Conservation (phyloP, 2,113 vertebrate species). For the Percopsis transmontana region DNA sequence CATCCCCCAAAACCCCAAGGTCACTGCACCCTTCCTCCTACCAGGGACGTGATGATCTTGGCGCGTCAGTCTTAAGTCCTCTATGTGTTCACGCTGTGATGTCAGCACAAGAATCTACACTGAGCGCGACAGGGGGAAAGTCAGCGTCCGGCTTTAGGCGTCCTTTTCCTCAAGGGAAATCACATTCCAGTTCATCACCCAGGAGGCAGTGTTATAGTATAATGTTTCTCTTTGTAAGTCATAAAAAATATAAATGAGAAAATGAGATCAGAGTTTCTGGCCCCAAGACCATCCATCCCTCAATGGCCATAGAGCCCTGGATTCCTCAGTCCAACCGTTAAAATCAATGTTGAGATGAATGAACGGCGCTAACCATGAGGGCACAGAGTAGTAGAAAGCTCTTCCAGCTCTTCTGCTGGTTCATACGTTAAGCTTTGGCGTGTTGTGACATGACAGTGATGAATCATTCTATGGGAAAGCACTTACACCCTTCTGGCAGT, state of each 20-base stretch:
- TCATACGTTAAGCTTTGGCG: constrained; percentile 60
- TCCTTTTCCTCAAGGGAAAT: constrained; percentile 28
- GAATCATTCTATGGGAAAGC: constrained; percentile 63
- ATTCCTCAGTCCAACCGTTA: constrained; percentile 35
- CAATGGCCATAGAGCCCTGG: constrained; percentile 11
- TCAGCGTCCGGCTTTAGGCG: constrained; percentile 28
- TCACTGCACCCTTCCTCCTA: constrained; percentile 60
- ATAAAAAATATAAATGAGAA: constrained; percentile 60
- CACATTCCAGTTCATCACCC: constrained; percentile 48
- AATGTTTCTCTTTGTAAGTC: constrained; percentile 50
- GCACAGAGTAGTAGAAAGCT: constrained; percentile 55
- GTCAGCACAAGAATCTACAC: constrained; percentile 1
- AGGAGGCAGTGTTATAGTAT: constrained; percentile 36
- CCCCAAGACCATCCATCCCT: constrained; percentile 27
- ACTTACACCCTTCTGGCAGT: constrained; percentile 62
- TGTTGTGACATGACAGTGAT: constrained; percentile 44
- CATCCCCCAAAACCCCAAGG: constrained; percentile 71
- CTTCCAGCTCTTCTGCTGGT: constrained; percentile 43
- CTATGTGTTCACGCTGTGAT: constrained; percentile 30
- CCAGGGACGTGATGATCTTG: constrained; percentile 60
- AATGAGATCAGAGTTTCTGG: constrained; percentile 51
- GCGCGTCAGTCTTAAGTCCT: constrained; percentile 21
- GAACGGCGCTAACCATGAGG: constrained; percentile 35
- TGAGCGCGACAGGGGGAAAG: constrained; percentile 13
- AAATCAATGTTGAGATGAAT: constrained; percentile 66